Base-by-base conservation (phyloP, 1,140 invertebrate species). In the Geopemphigus sp. region DNA sequence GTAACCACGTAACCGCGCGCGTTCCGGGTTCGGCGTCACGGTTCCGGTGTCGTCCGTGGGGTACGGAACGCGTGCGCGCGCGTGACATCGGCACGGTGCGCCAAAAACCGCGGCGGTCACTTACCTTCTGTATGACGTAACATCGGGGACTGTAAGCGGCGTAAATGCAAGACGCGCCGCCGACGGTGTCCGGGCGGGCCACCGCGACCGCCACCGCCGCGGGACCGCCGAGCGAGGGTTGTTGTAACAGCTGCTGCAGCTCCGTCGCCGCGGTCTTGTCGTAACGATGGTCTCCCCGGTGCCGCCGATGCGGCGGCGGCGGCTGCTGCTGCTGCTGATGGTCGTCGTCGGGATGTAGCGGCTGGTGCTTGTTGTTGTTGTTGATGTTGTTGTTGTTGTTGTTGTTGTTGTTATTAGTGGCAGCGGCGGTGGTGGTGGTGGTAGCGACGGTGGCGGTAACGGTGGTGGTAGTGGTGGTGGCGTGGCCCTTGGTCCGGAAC, bases 401-500 rank as follows among this genome's bases (percentile, higher is more conserved):
- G 66, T 70, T 15, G 66, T 15, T 45, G 32, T n/a, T 22, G 66
- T n/a, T n/a, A n/a, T n/a, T n/a, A n/a, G n/a, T n/a, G n/a, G n/a
- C n/a, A n/a, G n/a, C n/a, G n/a, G n/a, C n/a, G n/a, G n/a, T n/a
- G n/a, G n/a, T n/a, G n/a, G n/a, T n/a, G n/a, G n/a, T n/a, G n/a
- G n/a, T n/a, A n/a, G n/a, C n/a, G n/a, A n/a, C n/a, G n/a, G n/a
- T n/a, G n/a, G n/a, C n/a, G n/a, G n/a, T n/a, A n/a, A n/a, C n/a
- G n/a, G n/a, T n/a, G n/a, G n/a, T n/a, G n/a, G n/a, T n/a, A n/a
- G n/a, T 17, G 39, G 15, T 11, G 45, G 22, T 57, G 17, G 15
- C 19, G 72, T 59, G 72, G 29, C 72, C 72, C 3, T 76, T 76
- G n/a, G 72, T 76, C 29, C 72, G 72, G 54, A 76, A 76, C 54